Conservation (phyloP, 2,888 invertebrate species). For the Pollenia griseotomentosa region DNA sequence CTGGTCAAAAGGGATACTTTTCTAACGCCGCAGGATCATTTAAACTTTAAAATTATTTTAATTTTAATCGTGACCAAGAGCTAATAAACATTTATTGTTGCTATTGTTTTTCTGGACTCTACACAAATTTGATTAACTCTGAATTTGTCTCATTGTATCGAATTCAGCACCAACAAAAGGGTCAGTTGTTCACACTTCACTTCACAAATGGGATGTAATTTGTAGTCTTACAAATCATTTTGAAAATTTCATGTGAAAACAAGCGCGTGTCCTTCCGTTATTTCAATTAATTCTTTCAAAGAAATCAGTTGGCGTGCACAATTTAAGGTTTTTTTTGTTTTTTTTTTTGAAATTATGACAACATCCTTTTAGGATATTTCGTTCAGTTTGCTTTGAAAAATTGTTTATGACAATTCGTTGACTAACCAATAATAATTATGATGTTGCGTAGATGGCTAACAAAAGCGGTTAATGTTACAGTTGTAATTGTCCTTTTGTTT, state of each 20-base stretch:
- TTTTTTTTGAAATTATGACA: constrained; percentile 8
- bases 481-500: constrained; percentile 37
- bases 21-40: constrained; percentile 48
- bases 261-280: neutral
- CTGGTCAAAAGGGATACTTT: constrained; percentile 17
- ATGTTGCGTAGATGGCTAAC: neutral
- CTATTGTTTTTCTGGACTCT: constrained; percentile 16
- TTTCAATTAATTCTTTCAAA: neutral
- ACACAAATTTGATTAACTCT: constrained; percentile 66
- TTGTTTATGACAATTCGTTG: neutral
- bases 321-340: constrained; percentile 4
- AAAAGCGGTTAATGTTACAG: constrained; percentile 1
- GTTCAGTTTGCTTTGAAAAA: neutral
- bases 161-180: constrained; percentile 40
- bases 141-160: constrained; percentile 4
- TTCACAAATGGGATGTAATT: constrained; percentile 66
- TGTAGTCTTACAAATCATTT: constrained; percentile 20
- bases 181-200: constrained; percentile 66
- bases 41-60: constrained; percentile 27
- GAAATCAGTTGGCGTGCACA: constrained; percentile 35
- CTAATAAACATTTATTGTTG: constrained; percentile 9
- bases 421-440: constrained; percentile 24
- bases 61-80: constrained; percentile 24
- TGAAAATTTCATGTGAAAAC: neutral
- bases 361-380: neutral